Evolutionary conservation across 2,888 invertebrate genomes (phyloP), one percentile per base, ranked within the genome.

Genomic region (Crocallis elinguaria): DNA sequence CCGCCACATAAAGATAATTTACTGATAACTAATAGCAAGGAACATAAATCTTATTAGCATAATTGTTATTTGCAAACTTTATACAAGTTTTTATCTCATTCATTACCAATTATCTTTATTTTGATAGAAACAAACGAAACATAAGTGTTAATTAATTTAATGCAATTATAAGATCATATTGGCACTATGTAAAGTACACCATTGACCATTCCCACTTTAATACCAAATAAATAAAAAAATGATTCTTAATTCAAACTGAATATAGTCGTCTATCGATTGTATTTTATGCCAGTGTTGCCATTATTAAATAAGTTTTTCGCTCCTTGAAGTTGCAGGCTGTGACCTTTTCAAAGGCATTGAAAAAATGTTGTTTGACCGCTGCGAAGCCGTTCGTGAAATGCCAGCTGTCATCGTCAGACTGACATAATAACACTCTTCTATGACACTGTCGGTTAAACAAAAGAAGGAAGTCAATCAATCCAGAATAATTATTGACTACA

Each of bases 91-190:
- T 41, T 35, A 12, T 32, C 21, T 23, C 25, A 27, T 77, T 78
- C 48, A 41, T 45, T 66, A 71, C 74, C 73, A 73, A 79, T 75
- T 79, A 77, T 68, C 73, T 60, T 56, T 61, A 4, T 66, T 66
- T 67, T 71, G 70, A 75, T 75, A 74, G 66, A 62, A 66, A 67
- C 72, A 73, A 72, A 78, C 71, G 51, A 72, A 76, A 75, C 67
- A 64, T 54, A 75, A 73, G 79, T 79, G 78, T 77, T 81, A 81
- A 84, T 81, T 79, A 77, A 73, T 72, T 77, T 82, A 84, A 75
- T 75, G 73, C 77, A 82, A 85, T 85, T 82, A 85, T 68, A 57
- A 71, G 73, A 77, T 80, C 70, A 69, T 59, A 69, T 64, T 71
- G 66, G 62, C 55, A 60, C 64, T 64, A 69, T 59, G 69, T 73